Conservation (phyloP, 2,113 vertebrate genomes). For the Gallinago media region DNA sequence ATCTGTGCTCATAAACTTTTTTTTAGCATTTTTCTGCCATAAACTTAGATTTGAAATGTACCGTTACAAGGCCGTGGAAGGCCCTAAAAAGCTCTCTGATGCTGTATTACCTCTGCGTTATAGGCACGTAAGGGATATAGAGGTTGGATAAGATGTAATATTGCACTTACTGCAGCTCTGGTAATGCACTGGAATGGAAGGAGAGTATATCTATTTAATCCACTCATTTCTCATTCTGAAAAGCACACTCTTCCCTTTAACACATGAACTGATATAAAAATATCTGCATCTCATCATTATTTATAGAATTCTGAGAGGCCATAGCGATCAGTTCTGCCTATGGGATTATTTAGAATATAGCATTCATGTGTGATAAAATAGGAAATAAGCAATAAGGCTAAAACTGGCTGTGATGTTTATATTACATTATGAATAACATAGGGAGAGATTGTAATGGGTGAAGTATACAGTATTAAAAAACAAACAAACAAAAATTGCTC, state of each 20-base stretch:
- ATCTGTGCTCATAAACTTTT: not conserved
- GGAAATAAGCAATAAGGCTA: not conserved
- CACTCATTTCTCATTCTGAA: not conserved
- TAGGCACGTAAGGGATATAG: not conserved
- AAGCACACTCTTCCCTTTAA: not conserved
- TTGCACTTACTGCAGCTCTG: not conserved
- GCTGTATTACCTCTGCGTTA: not conserved
- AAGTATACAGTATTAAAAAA: not conserved
- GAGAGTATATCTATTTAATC: not conserved
- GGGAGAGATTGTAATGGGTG: not conserved
- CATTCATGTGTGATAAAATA: not conserved
- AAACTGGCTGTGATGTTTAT: not conserved
- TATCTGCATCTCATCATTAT: not conserved
- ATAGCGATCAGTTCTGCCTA: not conserved
- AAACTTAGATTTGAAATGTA: not conserved
- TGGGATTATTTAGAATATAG: not conserved
- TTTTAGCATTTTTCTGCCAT: not conserved
- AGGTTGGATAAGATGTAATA: not conserved
- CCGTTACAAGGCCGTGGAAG: not conserved
- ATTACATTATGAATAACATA: not conserved
- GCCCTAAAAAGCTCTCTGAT: not conserved
- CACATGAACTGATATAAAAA: not conserved
- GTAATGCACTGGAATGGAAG: not conserved
- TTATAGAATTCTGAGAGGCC: not conserved
- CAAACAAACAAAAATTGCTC: not conserved